Conservation (phyloP, 2,888 invertebrate species). For the Drosophila kanekoi region DNA sequence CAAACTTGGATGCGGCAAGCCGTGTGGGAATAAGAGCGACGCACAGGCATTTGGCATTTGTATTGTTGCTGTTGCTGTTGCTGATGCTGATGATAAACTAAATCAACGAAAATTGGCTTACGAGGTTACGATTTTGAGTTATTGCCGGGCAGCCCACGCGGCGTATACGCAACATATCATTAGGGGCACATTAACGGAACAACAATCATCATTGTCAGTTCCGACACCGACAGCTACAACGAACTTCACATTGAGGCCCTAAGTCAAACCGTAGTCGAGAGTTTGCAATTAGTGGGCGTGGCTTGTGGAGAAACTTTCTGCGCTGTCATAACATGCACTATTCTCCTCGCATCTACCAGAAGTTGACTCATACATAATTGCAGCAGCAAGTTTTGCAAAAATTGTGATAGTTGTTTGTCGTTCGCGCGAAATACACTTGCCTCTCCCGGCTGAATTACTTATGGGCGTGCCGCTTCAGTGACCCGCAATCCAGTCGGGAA, state of each 20-base stretch:
- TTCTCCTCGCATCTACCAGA: slow-evolving; percentile 3
- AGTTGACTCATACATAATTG: slow-evolving; percentile 60
- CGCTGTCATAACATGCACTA: slow-evolving; percentile 17
- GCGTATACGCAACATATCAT: slow-evolving; percentile 65
- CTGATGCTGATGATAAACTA: slow-evolving; percentile 70
- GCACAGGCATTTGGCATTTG: slow-evolving; percentile 68
- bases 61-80: slow-evolving; percentile 57
- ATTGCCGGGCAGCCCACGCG: slow-evolving; percentile 52
- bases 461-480: slow-evolving; percentile 34
- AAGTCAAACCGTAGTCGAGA: neutral
- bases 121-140: slow-evolving; percentile 69
- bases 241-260: slow-evolving; percentile 3
- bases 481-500: slow-evolving; percentile 32
- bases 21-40: slow-evolving; percentile 63
- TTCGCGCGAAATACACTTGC: slow-evolving; percentile 44
- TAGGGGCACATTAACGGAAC: slow-evolving; percentile 32
- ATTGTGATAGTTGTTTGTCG: slow-evolving; percentile 63
- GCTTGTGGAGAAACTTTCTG: slow-evolving; percentile 12
- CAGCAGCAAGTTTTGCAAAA: slow-evolving; percentile 56
- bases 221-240: neutral
- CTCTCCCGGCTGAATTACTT: slow-evolving; percentile 29
- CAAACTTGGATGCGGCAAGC: slow-evolving; percentile 41
- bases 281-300: slow-evolving; percentile 5
- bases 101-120: slow-evolving; percentile 78
- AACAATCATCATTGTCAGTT: slow-evolving; percentile 6